Conservation (phyloP, 2,888 invertebrate genomes). For the Phlogophora meticulosa region DNA sequence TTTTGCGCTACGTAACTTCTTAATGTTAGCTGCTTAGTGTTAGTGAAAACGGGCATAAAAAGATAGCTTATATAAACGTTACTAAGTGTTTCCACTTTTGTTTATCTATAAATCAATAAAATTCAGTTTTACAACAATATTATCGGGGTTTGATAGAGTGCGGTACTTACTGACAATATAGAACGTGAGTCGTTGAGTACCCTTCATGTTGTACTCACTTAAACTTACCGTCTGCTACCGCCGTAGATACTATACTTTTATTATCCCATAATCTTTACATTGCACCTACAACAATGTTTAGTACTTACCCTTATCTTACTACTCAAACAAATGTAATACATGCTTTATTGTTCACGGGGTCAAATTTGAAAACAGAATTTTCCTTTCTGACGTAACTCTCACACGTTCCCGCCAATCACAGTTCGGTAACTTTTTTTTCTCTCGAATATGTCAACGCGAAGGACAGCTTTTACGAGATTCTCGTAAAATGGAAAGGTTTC, state of each 20-base stretch:
- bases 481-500: conserved; percentile 68
- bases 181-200: conserved; percentile 15
- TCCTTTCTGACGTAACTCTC: conserved; percentile 68
- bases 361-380: conserved; percentile 72
- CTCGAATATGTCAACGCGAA: conserved; percentile 53
- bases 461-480: conserved; percentile 66
- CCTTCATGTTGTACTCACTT: conserved; percentile 28
- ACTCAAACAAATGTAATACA: conserved; percentile 15
- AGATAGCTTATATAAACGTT: no score
- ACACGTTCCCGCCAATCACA: conserved; percentile 71
- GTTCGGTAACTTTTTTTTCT: conserved; percentile 58
- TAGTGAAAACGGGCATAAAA: no score
- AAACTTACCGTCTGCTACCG: conserved; percentile 11
- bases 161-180: conserved; percentile 4
- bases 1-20: no score
- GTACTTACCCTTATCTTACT: conserved; percentile 21
- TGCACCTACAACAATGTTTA: conserved; percentile 21
- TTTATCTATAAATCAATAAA: not conserved
- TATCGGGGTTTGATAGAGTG: conserved; percentile 1
- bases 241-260: conserved; percentile 19
- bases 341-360: conserved; percentile 13
- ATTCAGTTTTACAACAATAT: not conserved
- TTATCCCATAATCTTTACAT: conserved; percentile 38
- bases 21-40: no score
- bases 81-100: not conserved